These are phyloP conservation scores for Siniperca chuatsi DNA, from an alignment of 2,113 vertebrate species.

Conservation along the genomic window DNA sequence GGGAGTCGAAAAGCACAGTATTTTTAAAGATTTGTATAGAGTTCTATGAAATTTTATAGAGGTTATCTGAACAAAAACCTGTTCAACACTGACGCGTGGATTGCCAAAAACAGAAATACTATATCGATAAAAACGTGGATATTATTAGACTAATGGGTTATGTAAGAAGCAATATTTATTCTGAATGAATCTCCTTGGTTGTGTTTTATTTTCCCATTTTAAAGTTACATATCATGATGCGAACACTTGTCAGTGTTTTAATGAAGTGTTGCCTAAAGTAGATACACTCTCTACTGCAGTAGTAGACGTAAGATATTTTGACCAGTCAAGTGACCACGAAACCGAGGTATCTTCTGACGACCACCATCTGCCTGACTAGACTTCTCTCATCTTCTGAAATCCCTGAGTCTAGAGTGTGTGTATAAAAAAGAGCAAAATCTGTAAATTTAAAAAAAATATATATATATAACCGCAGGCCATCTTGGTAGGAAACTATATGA, in stretches of 20 bases:
- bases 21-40: constrained; percentile 89
- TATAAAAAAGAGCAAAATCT: constrained; percentile 86
- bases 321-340: constrained; percentile 51
- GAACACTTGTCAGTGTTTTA: constrained; percentile 69
- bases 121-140: constrained; percentile 66
- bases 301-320: constrained; percentile 50
- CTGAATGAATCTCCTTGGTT: constrained; percentile 79
- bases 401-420: constrained; percentile 87
- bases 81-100: constrained; percentile 76
- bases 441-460: constrained; percentile 86
- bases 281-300: constrained; percentile 45
- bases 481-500: constrained; percentile 81
- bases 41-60: constrained; percentile 87
- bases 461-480: constrained; percentile 83
- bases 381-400: constrained; percentile 86
- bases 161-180: constrained; percentile 87
- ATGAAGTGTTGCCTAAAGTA: constrained; percentile 65
- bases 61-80: constrained; percentile 75
- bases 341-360: constrained; percentile 58
- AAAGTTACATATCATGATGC: constrained; percentile 72
- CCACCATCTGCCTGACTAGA: constrained; percentile 85
- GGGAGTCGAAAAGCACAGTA: constrained; percentile 84
- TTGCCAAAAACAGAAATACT: constrained; percentile 82
- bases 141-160: constrained; percentile 81
- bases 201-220: constrained; percentile 75